Evolutionary conservation across 2,888 invertebrate species (phyloP).

Genomic region (Drosophila cognata): DNA sequence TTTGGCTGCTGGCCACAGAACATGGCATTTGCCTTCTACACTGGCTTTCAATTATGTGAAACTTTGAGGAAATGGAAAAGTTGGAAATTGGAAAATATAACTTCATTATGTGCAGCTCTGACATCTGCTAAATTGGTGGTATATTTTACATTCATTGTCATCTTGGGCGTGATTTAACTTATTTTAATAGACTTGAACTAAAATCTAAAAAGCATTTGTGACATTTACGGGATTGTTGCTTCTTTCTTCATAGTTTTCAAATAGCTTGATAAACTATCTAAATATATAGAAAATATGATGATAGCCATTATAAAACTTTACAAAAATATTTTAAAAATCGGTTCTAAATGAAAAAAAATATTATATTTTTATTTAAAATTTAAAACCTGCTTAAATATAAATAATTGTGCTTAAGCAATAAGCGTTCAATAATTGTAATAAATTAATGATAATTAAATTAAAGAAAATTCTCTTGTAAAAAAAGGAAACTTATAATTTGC

Average conservation of each 20-base stretch:
- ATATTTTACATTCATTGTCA: not conserved
- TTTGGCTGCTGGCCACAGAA: conserved; percentile 40
- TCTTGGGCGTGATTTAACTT: not conserved
- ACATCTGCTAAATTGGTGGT: not conserved
- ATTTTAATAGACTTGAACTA: not conserved
- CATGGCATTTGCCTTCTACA: conserved; percentile 12
- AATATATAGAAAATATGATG: not conserved
- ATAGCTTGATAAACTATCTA: not conserved
- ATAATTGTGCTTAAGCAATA: not conserved
- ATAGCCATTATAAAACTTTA: not conserved
- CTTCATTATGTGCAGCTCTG: not conserved
- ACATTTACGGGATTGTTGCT: not conserved
- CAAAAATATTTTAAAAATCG: not conserved
- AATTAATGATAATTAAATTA: not conserved
- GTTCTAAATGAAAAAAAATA: not conserved
- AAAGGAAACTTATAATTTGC: not conserved
- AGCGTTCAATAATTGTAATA: too few relatives aligned
- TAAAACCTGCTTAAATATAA: accelerated
- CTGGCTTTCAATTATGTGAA: conserved; percentile 15
- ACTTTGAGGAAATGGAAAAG: conserved; percentile 1
- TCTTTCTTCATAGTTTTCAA: not conserved
- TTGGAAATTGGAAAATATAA: not conserved
- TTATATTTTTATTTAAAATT: not conserved
- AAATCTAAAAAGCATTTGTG: not conserved
- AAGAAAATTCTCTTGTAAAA: not conserved